A percentile compares a stretch with the other conserved stretches of the same genome.
Evolutionary conservation across 2,113 vertebrate genomes (phyloP).

Genomic region (Pungitius pungitius): DNA sequence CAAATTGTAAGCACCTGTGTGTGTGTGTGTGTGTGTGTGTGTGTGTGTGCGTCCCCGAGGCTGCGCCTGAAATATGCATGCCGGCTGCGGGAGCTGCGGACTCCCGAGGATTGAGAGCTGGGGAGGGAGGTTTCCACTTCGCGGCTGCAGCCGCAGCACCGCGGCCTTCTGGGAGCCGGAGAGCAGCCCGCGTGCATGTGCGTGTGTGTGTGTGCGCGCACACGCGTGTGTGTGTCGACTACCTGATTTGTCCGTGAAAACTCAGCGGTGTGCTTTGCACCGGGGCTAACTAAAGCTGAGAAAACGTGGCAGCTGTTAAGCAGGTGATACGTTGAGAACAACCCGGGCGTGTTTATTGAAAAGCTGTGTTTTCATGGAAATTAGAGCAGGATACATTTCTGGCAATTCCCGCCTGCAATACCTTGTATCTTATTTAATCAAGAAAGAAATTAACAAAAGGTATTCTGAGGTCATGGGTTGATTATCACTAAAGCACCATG

Average conservation of each 20-base stretch:
- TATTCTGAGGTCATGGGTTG: neutral
- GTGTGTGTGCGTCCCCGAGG: constrained; percentile 26
- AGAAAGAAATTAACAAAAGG: too few relatives aligned
- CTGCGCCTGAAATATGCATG: constrained; percentile 74
- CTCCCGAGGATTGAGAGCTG: constrained; percentile 43
- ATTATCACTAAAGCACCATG: neutral
- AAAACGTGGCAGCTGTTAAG: constrained; percentile 11
- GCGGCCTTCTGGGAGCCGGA: constrained; percentile 45
- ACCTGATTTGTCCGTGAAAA: constrained; percentile 35
- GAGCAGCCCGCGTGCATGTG: constrained; percentile 22
- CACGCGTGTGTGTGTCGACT: neutral
- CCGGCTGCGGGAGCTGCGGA: constrained; percentile 43
- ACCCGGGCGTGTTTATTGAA: neutral
- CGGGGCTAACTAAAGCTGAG: neutral
- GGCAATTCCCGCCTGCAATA: too few relatives aligned
- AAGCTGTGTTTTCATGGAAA: neutral
- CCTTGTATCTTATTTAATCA: too few relatives aligned
- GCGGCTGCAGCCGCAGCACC: constrained; percentile 41
- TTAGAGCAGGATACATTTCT: neutral
- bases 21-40: constrained; percentile 1
- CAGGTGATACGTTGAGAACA: neutral
- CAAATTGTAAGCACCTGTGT: constrained; percentile 15
- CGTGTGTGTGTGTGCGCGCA: neutral
- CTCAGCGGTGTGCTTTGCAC: constrained; percentile 3
- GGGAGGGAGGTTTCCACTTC: constrained; percentile 47